Evolutionary conservation across 1,140 invertebrate genomes (phyloP), one percentile per base, ranked within the genome.

Genomic region (Panonychus citri): DNA sequence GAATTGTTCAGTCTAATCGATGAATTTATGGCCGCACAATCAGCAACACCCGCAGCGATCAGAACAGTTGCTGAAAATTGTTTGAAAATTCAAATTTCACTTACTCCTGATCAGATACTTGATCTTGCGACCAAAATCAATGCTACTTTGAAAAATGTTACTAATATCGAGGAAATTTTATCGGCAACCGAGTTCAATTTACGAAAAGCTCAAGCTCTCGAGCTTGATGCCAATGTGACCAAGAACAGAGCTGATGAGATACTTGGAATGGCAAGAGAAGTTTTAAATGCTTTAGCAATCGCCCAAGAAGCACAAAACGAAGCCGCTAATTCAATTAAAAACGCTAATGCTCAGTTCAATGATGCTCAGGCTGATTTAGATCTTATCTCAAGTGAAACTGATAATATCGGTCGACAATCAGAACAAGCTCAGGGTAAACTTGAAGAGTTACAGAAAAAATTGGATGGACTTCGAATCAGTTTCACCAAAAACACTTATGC

Each of bases 151-250:
- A 76, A 78, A 3, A 82, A 81, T 10, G 70, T 95, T 5, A 88
- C 83, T 30, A 78, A 95, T 66, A 89, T 91, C 56, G 85, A 94
- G 63, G 75, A 76, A 57, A 95, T 95, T 63, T 78, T 95, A 40
- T 73, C 74, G 25, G 88, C 82, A 50, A 95, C 91, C 0, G 76
- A 77, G 53, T 76, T 78, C 30, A 83, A 90, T 69, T 69, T 90
- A 49, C 69, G 74, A 26, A 70, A 71, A 60, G 88, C 88, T 0
- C 77, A 82, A 62, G 63, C 72, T 7, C 71, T 94, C 0, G 86
- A 89, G 65, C 68, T 75, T 54, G 73, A 76, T 61, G 86, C 88
- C 1, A 81, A 85, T 60, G 64, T 67, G 25, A 78, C 83, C 2
- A 88, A 83, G 75, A 57, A 62, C 37, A 67, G 71, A 56, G 76